A percentile compares a stretch with the other conserved stretches of the same genome.
Conservation (phyloP, 2,888 invertebrate genomes). For the Mesochorus sp. region DNA sequence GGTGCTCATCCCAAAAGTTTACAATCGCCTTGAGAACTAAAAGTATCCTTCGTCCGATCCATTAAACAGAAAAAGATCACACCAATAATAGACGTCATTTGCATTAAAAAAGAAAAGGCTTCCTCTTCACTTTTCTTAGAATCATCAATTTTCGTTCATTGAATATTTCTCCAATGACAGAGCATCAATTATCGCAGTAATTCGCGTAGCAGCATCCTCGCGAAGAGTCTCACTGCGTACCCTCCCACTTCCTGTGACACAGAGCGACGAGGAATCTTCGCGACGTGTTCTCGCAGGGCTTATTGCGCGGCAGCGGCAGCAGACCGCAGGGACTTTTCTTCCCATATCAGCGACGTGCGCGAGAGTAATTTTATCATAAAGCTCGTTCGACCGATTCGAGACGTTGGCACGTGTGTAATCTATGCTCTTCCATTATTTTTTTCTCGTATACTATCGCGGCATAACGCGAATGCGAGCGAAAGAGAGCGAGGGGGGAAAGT, state of each 20-base stretch:
- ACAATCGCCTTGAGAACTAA: too few relatives aligned
- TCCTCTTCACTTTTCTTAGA: conserved; percentile 1
- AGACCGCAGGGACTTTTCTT: conserved; percentile 9
- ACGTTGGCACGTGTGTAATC: conserved; percentile 33
- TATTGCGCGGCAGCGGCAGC: too few relatives aligned
- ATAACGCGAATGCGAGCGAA: too few relatives aligned
- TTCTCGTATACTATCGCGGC: neutral
- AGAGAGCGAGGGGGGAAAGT: conserved; percentile 5
- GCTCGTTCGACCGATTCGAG: conserved; percentile 29
- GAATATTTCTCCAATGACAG: conserved; percentile 12
- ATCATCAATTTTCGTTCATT: conserved; percentile 33
- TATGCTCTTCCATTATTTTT: conserved; percentile 28
- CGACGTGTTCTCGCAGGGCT: conserved; percentile 4
- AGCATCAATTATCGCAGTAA: neutral
- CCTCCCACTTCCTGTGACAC: conserved; percentile 42
- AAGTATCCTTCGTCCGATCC: too few relatives aligned
- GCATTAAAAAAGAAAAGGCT: neutral
- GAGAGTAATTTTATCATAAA: conserved; percentile 43
- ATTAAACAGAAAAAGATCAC: too few relatives aligned
- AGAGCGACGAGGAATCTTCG: conserved; percentile 25
- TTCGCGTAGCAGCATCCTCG: neutral
- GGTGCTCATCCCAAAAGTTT: too few relatives aligned
- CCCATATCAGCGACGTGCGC: neutral
- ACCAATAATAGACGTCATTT: too few relatives aligned
- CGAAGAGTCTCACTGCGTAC: neutral